These are phyloP conservation scores for Haplochromis burtoni DNA, from an alignment of 2,113 vertebrate species.

Conservation along the genomic window DNA sequence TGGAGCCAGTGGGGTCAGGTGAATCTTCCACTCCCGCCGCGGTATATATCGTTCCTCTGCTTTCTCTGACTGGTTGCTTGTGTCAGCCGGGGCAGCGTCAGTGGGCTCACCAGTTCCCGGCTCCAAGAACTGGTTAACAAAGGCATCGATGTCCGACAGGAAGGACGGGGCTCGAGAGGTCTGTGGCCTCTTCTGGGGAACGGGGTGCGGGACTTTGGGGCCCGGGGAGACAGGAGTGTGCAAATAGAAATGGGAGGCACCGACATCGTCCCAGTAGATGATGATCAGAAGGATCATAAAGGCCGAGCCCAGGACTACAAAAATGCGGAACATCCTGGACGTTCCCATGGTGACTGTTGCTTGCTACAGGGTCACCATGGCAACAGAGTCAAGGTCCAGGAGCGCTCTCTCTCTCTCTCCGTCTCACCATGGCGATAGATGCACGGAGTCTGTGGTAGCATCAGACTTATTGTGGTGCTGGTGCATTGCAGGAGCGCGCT, in stretches of 20 bases:
- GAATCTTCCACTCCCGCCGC: slow-evolving; percentile 85
- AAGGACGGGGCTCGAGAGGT: slow-evolving; percentile 48
- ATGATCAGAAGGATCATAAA: slow-evolving; percentile 95
- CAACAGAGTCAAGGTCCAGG: slow-evolving; percentile 49
- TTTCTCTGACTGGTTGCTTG: slow-evolving; percentile 67
- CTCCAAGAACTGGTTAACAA: slow-evolving; percentile 79
- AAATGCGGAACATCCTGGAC: slow-evolving; percentile 83
- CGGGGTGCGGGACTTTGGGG: slow-evolving; percentile 60
- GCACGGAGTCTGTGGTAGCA: background rate
- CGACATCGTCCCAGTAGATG: slow-evolving; percentile 94
- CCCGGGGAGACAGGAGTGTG: slow-evolving; percentile 79
- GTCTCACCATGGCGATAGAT: slow-evolving; percentile 20
- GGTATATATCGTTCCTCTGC: slow-evolving; percentile 80
- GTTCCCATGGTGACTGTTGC: slow-evolving; percentile 81
- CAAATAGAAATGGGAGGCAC: slow-evolving; percentile 81
- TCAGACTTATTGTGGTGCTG: slow-evolving; percentile 11
- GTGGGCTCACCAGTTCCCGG: slow-evolving; percentile 74
- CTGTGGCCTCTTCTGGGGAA: slow-evolving; percentile 56
- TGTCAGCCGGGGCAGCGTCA: slow-evolving; percentile 43
- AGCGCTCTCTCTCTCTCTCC: background rate
- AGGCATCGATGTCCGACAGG: slow-evolving; percentile 78
- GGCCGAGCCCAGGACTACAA: slow-evolving; percentile 82
- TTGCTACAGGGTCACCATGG: slow-evolving; percentile 56
- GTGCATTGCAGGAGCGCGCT: background rate
- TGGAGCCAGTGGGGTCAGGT: slow-evolving; percentile 66